A percentile compares a stretch with the other conserved stretches of the same genome.
phyloP scores from a whole-genome alignment of 2,888 invertebrate genomes.

The Leucoptera coffeella region DNA sequence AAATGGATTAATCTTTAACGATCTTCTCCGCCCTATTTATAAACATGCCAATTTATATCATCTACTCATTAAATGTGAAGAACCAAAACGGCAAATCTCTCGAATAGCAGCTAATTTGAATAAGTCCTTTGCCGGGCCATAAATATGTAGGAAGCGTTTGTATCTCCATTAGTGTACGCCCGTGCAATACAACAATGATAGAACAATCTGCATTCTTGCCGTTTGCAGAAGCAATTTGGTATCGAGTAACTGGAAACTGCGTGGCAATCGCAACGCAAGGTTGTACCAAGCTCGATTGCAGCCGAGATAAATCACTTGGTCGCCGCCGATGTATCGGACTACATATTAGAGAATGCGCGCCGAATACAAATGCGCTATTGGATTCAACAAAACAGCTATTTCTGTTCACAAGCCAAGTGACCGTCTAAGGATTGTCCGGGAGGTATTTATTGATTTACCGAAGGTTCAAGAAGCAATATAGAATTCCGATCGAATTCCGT shows the following conservation, averaged over 20 bases:
- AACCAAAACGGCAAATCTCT: too few relatives aligned
- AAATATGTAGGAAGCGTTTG: constrained; percentile 10
- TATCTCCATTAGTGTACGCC: constrained; percentile 2
- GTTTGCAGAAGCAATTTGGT: constrained; percentile 40
- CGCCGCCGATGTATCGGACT: constrained; percentile 30
- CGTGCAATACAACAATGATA: constrained; percentile 22
- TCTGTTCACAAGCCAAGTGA: too few relatives aligned
- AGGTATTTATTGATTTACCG: too few relatives aligned
- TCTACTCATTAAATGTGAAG: too few relatives aligned
- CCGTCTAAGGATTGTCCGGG: too few relatives aligned
- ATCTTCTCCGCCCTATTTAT: too few relatives aligned
- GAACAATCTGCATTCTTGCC: constrained; percentile 37
- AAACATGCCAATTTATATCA: too few relatives aligned
- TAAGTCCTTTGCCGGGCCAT: background rate
- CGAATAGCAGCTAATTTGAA: too few relatives aligned
- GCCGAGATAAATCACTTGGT: constrained; percentile 29
- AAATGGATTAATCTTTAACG: too few relatives aligned
- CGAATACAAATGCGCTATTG: constrained; percentile 34
- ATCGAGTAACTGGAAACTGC: constrained; percentile 31
- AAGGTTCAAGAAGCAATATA: too few relatives aligned
- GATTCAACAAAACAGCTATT: too few relatives aligned
- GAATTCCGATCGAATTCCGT: too few relatives aligned
- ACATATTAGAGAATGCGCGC: constrained; percentile 36
- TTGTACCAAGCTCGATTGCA: constrained; percentile 25
- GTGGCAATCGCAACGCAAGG: constrained; percentile 21